phyloP scores from a whole-genome alignment of 2,113 vertebrate genomes.

The Pachyramphus minor region DNA sequence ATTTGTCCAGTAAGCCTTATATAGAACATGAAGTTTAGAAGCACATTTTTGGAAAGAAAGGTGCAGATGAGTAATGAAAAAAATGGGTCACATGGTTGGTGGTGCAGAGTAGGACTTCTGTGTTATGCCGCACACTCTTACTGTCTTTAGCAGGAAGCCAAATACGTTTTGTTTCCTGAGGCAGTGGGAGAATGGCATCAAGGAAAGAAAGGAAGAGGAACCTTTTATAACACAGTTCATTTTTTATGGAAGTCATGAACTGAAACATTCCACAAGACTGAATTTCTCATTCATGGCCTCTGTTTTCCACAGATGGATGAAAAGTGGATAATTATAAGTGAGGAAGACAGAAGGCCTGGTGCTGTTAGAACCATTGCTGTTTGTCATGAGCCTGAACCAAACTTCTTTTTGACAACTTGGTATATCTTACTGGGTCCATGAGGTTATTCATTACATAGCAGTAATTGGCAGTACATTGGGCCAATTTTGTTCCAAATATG shows the following conservation, averaged over 20 bases:
- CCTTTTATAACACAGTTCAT: background rate
- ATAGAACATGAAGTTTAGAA: background rate
- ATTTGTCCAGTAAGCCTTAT: background rate
- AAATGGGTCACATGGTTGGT: background rate
- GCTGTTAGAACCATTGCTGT: conserved; percentile 4
- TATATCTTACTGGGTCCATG: background rate
- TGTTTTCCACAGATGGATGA: conserved; percentile 33
- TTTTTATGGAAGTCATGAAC: background rate
- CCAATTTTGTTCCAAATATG: background rate
- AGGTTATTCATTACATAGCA: background rate
- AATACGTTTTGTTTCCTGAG: background rate
- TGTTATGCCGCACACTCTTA: background rate
- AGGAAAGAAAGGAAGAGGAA: background rate
- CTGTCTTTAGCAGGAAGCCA: background rate
- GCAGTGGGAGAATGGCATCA: background rate
- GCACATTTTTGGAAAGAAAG: background rate
- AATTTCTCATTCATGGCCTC: conserved; percentile 35
- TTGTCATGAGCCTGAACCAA: background rate
- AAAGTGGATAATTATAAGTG: conserved; percentile 44
- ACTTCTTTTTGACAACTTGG: background rate
- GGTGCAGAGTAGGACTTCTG: background rate
- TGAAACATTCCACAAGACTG: background rate
- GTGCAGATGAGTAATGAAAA: background rate
- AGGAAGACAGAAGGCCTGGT: conserved; percentile 32
- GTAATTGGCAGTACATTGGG: background rate